phyloP scores from a whole-genome alignment of 2,797 vertebrate genomes.

The Schizopygopsis malacanthus region DNA sequence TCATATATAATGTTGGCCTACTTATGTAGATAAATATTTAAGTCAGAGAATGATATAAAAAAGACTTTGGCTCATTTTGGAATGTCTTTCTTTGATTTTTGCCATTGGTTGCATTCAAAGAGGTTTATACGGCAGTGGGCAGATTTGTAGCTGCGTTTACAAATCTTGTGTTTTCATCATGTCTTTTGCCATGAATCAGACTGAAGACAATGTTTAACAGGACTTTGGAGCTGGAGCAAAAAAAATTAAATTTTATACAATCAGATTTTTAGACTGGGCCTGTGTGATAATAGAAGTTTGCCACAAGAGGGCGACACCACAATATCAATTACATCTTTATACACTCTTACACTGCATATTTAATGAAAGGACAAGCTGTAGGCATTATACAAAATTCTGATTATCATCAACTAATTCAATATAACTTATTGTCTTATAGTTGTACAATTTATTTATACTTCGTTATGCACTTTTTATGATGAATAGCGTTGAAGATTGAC shows the following conservation, averaged over 20 bases:
- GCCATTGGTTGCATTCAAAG: neutral
- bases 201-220: constrained; percentile 5
- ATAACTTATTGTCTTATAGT: neutral
- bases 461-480: neutral
- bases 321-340: neutral
- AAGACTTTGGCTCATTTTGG: neutral
- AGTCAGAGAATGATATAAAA: neutral
- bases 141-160: neutral
- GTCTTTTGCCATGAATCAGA: neutral
- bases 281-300: neutral
- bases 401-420: neutral
- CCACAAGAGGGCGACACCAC: constrained; percentile 25
- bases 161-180: neutral
- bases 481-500: neutral
- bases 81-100: neutral
- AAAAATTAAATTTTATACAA: neutral
- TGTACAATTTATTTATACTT: neutral
- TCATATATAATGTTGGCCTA: neutral
- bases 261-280: neutral
- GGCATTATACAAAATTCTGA: neutral
- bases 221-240: constrained; percentile 21
- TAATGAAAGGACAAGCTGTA: neutral
- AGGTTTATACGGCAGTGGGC: neutral
- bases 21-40: too few species aligned
- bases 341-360: neutral